A percentile compares a stretch with the other conserved stretches of the same genome.
Evolutionary conservation across 2,888 invertebrate genomes (phyloP).

Genomic region (Athetis lepigone): DNA sequence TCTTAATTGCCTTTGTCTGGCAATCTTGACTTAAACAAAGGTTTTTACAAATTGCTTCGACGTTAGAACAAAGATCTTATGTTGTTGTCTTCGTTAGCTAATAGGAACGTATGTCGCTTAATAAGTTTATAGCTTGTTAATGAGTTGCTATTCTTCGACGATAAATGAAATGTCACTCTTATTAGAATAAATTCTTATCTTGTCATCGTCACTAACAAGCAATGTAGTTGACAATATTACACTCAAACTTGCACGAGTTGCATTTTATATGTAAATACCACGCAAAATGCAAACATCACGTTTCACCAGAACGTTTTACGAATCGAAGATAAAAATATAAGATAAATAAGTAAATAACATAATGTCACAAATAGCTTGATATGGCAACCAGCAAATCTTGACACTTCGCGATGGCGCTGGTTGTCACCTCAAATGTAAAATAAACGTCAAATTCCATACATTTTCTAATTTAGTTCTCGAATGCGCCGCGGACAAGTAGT

Average conservation of each 20-base stretch:
- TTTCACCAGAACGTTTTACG: constrained; percentile 21
- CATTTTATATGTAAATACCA: constrained; percentile 15
- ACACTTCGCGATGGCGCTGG: background rate
- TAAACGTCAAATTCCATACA: constrained; percentile 14
- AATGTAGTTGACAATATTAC: background rate
- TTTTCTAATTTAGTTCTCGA: background rate
- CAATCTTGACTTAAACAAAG: constrained; percentile 20
- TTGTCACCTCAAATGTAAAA: constrained; percentile 9
- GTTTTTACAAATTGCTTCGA: background rate
- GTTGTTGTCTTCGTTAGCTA: constrained; percentile 14
- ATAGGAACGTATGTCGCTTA: background rate
- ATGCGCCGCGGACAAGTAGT: background rate
- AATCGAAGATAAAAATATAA: constrained; percentile 25
- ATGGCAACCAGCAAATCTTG: constrained; percentile 3
- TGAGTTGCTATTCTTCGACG: background rate
- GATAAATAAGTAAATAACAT: constrained; percentile 21
- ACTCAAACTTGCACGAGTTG: constrained; percentile 11
- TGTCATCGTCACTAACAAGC: background rate
- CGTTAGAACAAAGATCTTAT: constrained; percentile 30
- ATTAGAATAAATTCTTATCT: constrained; percentile 1
- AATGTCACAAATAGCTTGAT: constrained; percentile 3
- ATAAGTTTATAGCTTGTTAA: background rate
- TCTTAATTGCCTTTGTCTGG: constrained; percentile 17
- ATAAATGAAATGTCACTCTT: background rate
- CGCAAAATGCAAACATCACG: constrained; percentile 37